Conservation (phyloP, 92 coral and sea anemone genomes). For the Isaurus tuberculatus region DNA sequence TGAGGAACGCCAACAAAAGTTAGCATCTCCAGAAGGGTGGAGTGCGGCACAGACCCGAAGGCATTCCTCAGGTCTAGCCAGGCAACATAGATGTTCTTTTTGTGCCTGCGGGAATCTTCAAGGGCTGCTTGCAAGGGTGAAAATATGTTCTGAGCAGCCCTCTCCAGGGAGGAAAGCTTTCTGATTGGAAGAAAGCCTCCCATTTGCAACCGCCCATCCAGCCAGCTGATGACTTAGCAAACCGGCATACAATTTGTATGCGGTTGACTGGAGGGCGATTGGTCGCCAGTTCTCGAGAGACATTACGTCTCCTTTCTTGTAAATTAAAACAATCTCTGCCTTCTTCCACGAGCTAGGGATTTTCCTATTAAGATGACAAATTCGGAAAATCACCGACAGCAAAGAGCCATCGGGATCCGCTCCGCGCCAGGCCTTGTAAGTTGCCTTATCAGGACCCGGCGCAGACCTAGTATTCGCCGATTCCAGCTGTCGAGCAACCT, state of each 20-base stretch:
- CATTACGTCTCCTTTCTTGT: slow-evolving; percentile 36
- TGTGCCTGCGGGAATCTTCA: too few relatives aligned
- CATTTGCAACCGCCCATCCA: too few relatives aligned
- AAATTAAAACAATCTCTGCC: slow-evolving; percentile 25
- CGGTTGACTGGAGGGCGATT: too few relatives aligned
- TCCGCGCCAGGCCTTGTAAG: background rate
- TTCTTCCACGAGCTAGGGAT: slow-evolving; percentile 40
- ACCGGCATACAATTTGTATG: slow-evolving; percentile 29
- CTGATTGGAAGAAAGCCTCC: background rate
- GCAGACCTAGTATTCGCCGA: too few relatives aligned
- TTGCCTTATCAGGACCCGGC: too few relatives aligned
- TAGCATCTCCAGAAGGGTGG: too few relatives aligned
- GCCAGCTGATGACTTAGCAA: background rate
- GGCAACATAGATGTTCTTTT: too few relatives aligned
- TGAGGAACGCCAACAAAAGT: too few relatives aligned
- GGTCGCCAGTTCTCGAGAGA: slow-evolving; percentile 32
- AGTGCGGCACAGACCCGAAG: too few relatives aligned
- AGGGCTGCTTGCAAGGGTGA: background rate
- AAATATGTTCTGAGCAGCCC: slow-evolving; percentile 50
- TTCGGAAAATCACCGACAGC: slow-evolving; percentile 1
- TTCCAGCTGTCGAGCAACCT: too few relatives aligned
- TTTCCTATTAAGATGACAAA: background rate
- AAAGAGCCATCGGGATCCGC: slow-evolving; percentile 24
- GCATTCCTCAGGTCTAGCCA: too few relatives aligned
- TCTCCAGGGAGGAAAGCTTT: slow-evolving; percentile 42